Evolutionary conservation across 2,113 vertebrate genomes (phyloP).

Genomic region (Gopherus flavomarginatus): DNA sequence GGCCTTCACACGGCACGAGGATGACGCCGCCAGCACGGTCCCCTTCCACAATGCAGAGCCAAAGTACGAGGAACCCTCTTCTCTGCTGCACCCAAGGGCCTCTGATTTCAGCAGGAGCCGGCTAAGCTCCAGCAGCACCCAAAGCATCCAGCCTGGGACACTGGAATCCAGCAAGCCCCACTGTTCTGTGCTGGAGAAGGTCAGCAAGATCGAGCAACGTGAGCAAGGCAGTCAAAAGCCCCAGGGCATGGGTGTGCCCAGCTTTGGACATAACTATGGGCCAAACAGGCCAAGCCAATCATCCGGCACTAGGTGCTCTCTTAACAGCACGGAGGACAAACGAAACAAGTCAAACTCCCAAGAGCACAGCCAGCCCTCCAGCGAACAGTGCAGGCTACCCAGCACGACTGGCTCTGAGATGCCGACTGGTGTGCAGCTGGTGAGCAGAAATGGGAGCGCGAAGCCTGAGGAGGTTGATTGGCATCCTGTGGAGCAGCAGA

Average conservation of each 20-base stretch:
- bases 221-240: constrained; percentile 80
- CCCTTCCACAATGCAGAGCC: constrained; percentile 49
- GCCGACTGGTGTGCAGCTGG: constrained; percentile 8
- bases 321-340: constrained; percentile 78
- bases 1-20: constrained; percentile 59
- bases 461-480: constrained; percentile 59
- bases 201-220: constrained; percentile 88
- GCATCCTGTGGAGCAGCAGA: constrained; percentile 33
- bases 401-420: constrained; percentile 43
- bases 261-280: constrained; percentile 56
- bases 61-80: constrained; percentile 78
- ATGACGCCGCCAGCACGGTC: constrained; percentile 9
- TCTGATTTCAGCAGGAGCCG: constrained; percentile 59
- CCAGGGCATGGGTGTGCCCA: constrained; percentile 46
- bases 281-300: constrained; percentile 33
- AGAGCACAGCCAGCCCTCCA: constrained; percentile 23
- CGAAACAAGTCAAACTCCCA: constrained; percentile 70
- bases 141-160: constrained; percentile 55
- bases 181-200: constrained; percentile 92
- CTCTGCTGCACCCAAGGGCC: constrained; percentile 72
- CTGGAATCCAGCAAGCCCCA: constrained; percentile 58
- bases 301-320: not conserved
- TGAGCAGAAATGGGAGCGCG: not conserved
- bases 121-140: constrained; percentile 69
- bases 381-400: constrained; percentile 5